Evolutionary conservation across 2,888 invertebrate species (phyloP).

Genomic region (Acanthacorydalis orientalis): DNA sequence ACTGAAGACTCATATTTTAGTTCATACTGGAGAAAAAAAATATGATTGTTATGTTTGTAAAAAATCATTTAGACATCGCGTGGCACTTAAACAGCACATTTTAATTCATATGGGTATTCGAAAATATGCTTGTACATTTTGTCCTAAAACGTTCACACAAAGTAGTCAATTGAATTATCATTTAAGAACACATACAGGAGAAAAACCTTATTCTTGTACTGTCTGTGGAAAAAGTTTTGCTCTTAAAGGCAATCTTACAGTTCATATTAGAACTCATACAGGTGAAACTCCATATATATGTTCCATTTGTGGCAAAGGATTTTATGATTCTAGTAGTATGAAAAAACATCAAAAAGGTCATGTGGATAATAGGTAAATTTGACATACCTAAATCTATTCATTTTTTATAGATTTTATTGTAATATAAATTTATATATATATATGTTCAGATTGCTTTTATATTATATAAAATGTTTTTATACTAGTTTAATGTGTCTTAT

Average conservation of each 20-base stretch:
- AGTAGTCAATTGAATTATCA: constrained; percentile 5
- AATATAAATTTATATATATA: no score
- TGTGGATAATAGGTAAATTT: not conserved
- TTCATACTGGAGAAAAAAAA: constrained; percentile 3
- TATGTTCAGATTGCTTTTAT: no score
- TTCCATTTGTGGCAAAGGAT: constrained; percentile 8
- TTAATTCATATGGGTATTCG: constrained; percentile 3
- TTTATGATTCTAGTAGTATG: constrained; percentile 6
- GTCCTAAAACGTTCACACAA: constrained; percentile 4
- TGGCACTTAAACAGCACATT: constrained; percentile 5
- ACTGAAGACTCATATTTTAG: constrained; percentile 1
- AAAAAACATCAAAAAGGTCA: constrained; percentile 6
- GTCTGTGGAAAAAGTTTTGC: constrained; percentile 4
- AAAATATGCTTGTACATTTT: constrained; percentile 3
- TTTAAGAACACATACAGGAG: constrained; percentile 5
- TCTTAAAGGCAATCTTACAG: constrained; percentile 5
- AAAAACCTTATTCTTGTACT: constrained; percentile 4
- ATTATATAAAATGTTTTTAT: no score
- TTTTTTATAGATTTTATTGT: no score
- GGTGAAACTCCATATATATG: constrained; percentile 8
- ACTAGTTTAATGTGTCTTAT: no score
- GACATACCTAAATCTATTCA: no score
- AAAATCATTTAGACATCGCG: constrained; percentile 3
- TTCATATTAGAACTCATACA: constrained; percentile 4
- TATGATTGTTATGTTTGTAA: constrained; percentile 3